phyloP scores from a whole-genome alignment of 1,140 invertebrate species.

The Hyles euphorbiae region DNA sequence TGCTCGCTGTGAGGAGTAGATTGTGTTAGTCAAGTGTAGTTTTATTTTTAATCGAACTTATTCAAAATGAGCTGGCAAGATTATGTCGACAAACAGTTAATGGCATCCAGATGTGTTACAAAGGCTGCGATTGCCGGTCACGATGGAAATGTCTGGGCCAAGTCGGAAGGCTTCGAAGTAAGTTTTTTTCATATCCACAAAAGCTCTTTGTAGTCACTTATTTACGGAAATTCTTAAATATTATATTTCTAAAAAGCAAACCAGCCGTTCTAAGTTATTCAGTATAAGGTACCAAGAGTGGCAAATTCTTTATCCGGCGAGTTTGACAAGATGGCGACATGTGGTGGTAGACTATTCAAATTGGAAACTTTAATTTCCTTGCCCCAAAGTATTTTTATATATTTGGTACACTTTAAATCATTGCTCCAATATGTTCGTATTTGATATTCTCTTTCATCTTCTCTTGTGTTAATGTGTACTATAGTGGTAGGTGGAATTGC shows the following conservation, averaged over 20 bases:
- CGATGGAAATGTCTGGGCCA: conserved; percentile 96
- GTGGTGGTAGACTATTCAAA: conserved; percentile 56
- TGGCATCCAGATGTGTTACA: conserved; percentile 93
- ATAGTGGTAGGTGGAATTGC: conserved; percentile 12
- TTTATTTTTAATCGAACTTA: conserved; percentile 71
- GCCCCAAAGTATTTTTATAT: too few relatives aligned
- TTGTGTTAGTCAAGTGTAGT: conserved; percentile 71
- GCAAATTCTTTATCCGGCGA: conserved; percentile 59
- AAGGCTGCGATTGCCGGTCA: conserved; percentile 96
- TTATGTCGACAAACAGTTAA: conserved; percentile 97
- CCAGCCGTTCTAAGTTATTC: too few relatives aligned
- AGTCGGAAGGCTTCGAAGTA: conserved; percentile 94
- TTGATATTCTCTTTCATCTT: too few relatives aligned
- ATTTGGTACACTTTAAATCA: too few relatives aligned
- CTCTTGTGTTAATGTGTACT: too few relatives aligned
- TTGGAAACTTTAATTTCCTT: conserved; percentile 34
- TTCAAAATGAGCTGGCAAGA: conserved; percentile 96
- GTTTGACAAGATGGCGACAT: conserved; percentile 76
- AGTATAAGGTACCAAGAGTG: conserved; percentile 21
- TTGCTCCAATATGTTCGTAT: too few relatives aligned
- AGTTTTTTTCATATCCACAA: conserved; percentile 69
- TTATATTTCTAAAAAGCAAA: too few relatives aligned
- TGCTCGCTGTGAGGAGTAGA: conserved; percentile 67
- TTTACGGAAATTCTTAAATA: too few relatives aligned
- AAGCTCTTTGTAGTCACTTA: background rate